phyloP scores from a whole-genome alignment of 2,888 invertebrate species.

The Lobophora halterata region DNA sequence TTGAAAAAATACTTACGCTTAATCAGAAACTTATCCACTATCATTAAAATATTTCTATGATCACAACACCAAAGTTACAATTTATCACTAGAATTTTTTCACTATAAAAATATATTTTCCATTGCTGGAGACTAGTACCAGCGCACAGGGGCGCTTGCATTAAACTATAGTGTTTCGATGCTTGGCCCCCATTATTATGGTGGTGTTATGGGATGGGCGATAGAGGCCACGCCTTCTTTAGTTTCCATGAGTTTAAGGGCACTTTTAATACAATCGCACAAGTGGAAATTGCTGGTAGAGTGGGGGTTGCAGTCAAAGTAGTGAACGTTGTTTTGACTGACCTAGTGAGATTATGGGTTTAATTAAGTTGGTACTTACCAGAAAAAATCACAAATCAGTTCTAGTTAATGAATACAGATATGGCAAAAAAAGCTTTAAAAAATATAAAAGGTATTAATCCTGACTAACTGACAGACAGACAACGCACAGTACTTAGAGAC shows the following conservation, averaged over 20 bases:
- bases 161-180: constrained; percentile 43
- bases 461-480: no score
- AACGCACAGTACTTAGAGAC: no score
- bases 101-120: constrained; percentile 6
- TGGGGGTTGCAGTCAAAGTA: constrained; percentile 1
- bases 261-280: constrained; percentile 1
- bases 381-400: no score
- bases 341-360: no score
- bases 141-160: constrained; percentile 17
- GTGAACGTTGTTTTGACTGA: constrained; percentile 6
- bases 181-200: constrained; percentile 39
- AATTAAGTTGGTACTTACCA: no score
- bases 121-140: constrained; percentile 24
- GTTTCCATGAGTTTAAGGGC: constrained; percentile 6
- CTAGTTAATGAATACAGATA: no score
- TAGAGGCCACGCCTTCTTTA: constrained; percentile 49
- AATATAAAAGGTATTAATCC: no score
- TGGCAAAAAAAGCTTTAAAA: no score
- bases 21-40: neutral
- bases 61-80: constrained; percentile 4
- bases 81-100: constrained; percentile 6
- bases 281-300: constrained; percentile 6
- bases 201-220: constrained; percentile 32
- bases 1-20: constrained; percentile 6
- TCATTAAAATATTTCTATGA: neutral